These are phyloP conservation scores for Orchesella cincta DNA, from an alignment of 1,140 invertebrate species.

Conservation along the genomic window DNA sequence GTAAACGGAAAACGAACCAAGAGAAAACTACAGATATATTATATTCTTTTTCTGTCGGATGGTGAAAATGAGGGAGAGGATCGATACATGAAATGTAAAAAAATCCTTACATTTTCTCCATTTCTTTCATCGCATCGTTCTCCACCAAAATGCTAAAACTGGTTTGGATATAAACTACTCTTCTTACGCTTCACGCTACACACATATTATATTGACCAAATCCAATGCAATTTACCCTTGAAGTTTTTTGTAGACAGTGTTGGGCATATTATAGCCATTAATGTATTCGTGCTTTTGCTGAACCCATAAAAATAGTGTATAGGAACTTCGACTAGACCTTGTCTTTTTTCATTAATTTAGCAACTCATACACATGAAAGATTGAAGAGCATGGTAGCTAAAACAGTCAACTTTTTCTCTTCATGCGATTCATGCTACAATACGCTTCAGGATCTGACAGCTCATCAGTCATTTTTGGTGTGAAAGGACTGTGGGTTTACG, in stretches of 20 bases:
- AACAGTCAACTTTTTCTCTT: not conserved
- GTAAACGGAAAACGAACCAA: not conserved
- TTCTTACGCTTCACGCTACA: not conserved
- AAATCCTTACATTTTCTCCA: not conserved
- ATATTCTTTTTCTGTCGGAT: not conserved
- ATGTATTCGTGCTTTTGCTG: too few species aligned
- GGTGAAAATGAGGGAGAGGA: not conserved
- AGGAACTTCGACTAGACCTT: not conserved
- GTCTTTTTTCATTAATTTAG: slow-evolving; percentile 12
- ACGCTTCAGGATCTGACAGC: slow-evolving; percentile 7
- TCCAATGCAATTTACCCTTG: too few species aligned
- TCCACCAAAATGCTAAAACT: not conserved
- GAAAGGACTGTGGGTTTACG: not conserved
- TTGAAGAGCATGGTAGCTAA: not conserved
- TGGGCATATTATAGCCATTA: not conserved
- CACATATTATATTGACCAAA: not conserved
- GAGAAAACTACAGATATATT: not conserved
- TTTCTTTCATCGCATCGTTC: not conserved
- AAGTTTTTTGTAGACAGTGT: not conserved
- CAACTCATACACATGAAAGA: not conserved
- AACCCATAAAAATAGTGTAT: too few species aligned
- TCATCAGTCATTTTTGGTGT: slow-evolving; percentile 10
- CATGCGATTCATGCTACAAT: not conserved
- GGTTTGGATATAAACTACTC: not conserved
- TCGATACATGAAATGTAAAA: not conserved